Evolutionary conservation across 2,113 vertebrate genomes (phyloP).

Genomic region (Phaethornis superciliosus): DNA sequence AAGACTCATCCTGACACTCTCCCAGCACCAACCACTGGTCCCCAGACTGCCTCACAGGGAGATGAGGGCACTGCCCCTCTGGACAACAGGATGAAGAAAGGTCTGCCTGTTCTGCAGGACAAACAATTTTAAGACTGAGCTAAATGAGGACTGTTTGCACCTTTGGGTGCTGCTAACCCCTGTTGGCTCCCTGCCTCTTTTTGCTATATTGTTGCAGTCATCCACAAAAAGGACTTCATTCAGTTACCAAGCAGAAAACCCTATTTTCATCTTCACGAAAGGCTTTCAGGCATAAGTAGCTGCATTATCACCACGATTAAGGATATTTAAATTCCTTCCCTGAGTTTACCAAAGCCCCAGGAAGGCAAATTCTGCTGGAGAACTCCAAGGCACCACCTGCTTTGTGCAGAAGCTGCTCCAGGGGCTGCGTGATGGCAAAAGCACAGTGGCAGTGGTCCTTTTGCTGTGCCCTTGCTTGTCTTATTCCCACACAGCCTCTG

Average conservation of each 20-base stretch:
- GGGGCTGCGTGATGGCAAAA: accelerated
- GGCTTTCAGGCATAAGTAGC: neutral
- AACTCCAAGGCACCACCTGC: neutral
- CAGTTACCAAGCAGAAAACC: neutral
- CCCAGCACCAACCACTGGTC: accelerated
- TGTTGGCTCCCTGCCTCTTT: neutral
- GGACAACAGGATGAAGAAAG: neutral
- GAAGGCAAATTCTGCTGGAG: neutral
- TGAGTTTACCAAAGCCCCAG: neutral
- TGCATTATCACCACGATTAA: neutral
- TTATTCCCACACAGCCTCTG: neutral
- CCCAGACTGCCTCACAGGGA: neutral
- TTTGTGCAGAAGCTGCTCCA: neutral
- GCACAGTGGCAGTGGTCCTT: neutral
- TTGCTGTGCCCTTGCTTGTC: neutral
- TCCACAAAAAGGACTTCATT: neutral
- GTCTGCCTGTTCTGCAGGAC: neutral
- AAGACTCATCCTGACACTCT: neutral
- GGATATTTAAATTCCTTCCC: neutral
- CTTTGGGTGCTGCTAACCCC: neutral
- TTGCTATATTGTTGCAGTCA: neutral
- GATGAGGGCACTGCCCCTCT: neutral
- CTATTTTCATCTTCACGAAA: neutral
- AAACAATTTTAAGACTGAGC: neutral
- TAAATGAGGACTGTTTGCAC: neutral